Evolutionary conservation across 2,888 invertebrate species (phyloP), one percentile per base, ranked within the genome.

Genomic region (Yponomeuta malinellus): DNA sequence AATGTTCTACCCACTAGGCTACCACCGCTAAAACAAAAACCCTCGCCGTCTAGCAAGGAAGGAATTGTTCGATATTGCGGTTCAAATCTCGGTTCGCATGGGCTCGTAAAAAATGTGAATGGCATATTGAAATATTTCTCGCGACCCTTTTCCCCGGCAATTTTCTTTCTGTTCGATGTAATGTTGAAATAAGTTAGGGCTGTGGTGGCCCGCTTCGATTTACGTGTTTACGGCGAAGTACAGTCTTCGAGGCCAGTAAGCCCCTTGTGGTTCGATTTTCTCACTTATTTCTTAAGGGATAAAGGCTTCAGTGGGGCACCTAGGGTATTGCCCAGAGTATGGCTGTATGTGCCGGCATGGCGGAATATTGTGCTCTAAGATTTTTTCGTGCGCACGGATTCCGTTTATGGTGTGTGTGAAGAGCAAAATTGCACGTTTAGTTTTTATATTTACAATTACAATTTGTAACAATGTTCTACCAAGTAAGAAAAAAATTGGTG

Each of bases 91-190:
- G 80, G 79, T 86, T 82, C 88, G 85, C 86, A 88, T 85, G 85
- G 84, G 86, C 83, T 88, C 89, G 87, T 90, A 89, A 88, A 88
- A 88, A 89, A 89, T 87, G 85, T 82, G 87, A 88, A 89, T 87
- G 85, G 89, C 87, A 88, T 90, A 89, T 90, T 89, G 89, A 89
- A 90, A 90, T 89, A 89, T 90, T 89, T 84, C 82, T 79, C 83
- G 83, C 83, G 88, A 88, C 89, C 88, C 87, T 87, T 87, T 85
- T 82, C 78, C 78, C 82, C 78, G 52, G 81, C 86, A 85, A 86
- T 89, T 86, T 86, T 88, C 85, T 81, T 84, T 81, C 78, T 68
- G 80, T 78, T 82, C 82, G 76, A 78, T 82, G 83, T 85, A 83
- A 84, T 84, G 79, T 78, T 78, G 81, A 81, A 82, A 87, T 88